A percentile compares a stretch with the other conserved stretches of the same genome.
These are phyloP conservation scores for Agrochola lota DNA, from an alignment of 2,888 invertebrate genomes.

Conservation along the genomic window DNA sequence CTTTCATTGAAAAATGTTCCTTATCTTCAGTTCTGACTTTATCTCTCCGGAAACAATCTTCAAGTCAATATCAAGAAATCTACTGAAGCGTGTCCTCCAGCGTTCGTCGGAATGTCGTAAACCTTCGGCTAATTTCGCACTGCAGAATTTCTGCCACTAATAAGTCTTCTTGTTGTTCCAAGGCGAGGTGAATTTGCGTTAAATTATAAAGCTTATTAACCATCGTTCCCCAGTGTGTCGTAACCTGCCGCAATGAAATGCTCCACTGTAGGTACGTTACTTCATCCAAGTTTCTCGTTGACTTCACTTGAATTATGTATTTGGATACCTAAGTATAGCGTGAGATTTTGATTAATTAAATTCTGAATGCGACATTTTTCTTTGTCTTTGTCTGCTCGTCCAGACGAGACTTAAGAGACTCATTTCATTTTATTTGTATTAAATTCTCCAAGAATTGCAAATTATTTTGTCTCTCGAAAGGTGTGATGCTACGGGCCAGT, in stretches of 20 bases:
- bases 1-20: constrained; percentile 3
- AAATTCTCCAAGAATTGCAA: constrained; percentile 45
- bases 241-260: constrained; percentile 84
- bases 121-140: constrained; percentile 74
- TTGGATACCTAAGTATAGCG: constrained; percentile 65
- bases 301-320: constrained; percentile 76
- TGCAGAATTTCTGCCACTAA: constrained; percentile 76
- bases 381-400: constrained; percentile 60
- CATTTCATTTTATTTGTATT: constrained; percentile 54
- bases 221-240: constrained; percentile 86
- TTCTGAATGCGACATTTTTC: constrained; percentile 68
- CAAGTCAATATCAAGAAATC: constrained; percentile 41
- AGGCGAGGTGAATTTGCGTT: constrained; percentile 80
- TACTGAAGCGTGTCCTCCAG: constrained; percentile 44
- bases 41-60: constrained; percentile 15
- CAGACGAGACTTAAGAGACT: constrained; percentile 54
- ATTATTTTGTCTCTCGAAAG: constrained; percentile 40
- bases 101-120: constrained; percentile 65
- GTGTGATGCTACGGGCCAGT: not conserved
- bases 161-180: constrained; percentile 79
- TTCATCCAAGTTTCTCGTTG: constrained; percentile 73
- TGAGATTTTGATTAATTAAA: constrained; percentile 78
- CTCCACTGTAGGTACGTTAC: constrained; percentile 68
- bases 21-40: constrained; percentile 26
- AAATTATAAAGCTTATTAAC: constrained; percentile 89